Base-by-base conservation (phyloP, 2,113 vertebrate genomes). In the Nerophis ophidion region DNA sequence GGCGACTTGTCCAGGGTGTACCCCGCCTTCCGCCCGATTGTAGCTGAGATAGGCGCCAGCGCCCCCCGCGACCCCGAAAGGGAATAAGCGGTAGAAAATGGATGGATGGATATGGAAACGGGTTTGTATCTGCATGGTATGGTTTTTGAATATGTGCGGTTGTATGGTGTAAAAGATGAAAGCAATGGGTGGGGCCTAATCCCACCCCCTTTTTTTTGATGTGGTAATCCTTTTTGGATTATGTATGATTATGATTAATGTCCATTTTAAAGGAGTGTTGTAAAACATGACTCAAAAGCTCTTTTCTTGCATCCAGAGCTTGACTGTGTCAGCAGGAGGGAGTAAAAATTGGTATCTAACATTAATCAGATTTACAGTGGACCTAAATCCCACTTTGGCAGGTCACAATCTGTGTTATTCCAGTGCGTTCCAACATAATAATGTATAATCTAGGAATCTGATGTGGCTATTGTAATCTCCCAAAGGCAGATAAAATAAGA, bases 401-500 rank as follows among this genome's bases (percentile, higher is more conserved):
- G 56, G 53, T 61, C 55, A 55, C 47, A 68, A 35, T 64, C 64
- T 61, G 64, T 50, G 57, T 65, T 60, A 49, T 54, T 7, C 12
- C 50, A 36, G n/a, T 16, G 16, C 14, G 35, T 61, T 60, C 55
- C 70, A 58, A 68, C 71, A 44, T 45, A 48, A 54, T 36, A 7
- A 33, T 6, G 8, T 57, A 53, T 76, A 76, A 79, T 81, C 67
- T 63, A 51, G 72, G 17, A 76, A 71, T 77, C 65, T 61, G 60
- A 73, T 56, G 67, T 67, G 57, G 58, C 61, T 70, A 44, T 69
- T 62, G 19, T 88, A 71, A 79, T 84, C 65, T 67, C 50, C 74
- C 71, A 77, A 68, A 52, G 45, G 54, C 68, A 71, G 74, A 80
- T 44, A 44, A 11, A 4, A 44, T 83, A 61, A 83, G 49, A 61